Percentiles rank a stretch among this genome's conserved stretches.
These are phyloP conservation scores for Sminthurides bifidus DNA, from an alignment of 1,140 invertebrate genomes.

Conservation along the genomic window DNA sequence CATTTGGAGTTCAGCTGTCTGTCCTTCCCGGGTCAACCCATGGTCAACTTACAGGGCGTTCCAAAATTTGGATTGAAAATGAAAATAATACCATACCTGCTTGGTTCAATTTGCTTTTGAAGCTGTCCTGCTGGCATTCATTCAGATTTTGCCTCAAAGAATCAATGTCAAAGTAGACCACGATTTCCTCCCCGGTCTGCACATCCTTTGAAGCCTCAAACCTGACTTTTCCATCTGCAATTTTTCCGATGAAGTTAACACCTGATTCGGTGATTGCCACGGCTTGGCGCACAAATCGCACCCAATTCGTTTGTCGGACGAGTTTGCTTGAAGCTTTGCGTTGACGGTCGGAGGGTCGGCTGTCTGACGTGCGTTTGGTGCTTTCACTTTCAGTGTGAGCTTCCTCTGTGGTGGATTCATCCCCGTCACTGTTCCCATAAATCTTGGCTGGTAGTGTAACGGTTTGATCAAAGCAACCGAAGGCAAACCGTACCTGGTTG, in stretches of 20 bases:
- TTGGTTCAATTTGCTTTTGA: too few species aligned
- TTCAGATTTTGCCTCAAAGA: slow-evolving; percentile 6
- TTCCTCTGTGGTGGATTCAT: not conserved
- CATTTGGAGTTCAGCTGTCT: not conserved
- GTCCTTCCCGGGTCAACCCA: not conserved
- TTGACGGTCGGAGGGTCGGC: not conserved
- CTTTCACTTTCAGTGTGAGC: not conserved
- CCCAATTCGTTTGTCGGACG: slow-evolving; percentile 19
- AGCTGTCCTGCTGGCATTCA: not conserved
- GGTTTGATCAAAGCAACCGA: slow-evolving; percentile 23
- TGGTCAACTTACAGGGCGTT: not conserved
- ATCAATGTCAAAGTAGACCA: slow-evolving; percentile 16
- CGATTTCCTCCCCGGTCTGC: slow-evolving; percentile 10
- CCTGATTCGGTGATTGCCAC: not conserved
- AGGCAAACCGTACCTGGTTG: slow-evolving; percentile 20
- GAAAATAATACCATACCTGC: too few species aligned
- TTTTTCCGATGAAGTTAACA: slow-evolving; percentile 13
- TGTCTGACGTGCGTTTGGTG: not conserved
- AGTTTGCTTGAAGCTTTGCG: not conserved
- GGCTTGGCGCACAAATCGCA: slow-evolving; percentile 12
- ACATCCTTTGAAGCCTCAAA: slow-evolving; percentile 12
- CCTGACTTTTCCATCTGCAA: slow-evolving; percentile 12
- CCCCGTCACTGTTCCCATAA: not conserved
- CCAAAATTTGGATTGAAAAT: not conserved
- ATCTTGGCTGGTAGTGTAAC: too few species aligned